Percentiles rank a stretch among this genome's conserved stretches.
These are phyloP conservation scores for Hyposoter dolosus DNA, from an alignment of 2,888 invertebrate genomes.

Conservation along the genomic window DNA sequence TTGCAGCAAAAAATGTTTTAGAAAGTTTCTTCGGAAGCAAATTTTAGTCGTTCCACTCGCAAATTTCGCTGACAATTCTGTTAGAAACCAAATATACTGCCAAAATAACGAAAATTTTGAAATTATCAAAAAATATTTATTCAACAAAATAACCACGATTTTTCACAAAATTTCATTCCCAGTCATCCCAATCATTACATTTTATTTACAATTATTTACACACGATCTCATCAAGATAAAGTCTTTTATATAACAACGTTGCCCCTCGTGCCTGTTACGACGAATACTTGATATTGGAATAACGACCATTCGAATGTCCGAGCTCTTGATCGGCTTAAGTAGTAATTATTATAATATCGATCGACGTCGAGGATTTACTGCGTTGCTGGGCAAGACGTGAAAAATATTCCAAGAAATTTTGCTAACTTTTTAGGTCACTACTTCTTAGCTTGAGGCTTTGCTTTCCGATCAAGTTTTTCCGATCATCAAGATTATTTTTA, in stretches of 20 bases:
- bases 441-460: neutral
- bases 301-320: neutral
- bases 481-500: neutral
- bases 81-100: too few species aligned
- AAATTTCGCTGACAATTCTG: too few species aligned
- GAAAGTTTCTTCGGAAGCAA: too few species aligned
- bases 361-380: constrained; percentile 1
- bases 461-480: neutral
- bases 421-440: neutral
- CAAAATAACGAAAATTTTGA: too few species aligned
- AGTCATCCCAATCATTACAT: too few species aligned
- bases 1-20: too few species aligned
- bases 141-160: too few species aligned
- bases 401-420: neutral
- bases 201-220: neutral
- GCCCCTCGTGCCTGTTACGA: neutral
- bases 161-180: too few species aligned
- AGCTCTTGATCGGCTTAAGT: neutral
- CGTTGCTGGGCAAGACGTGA: neutral
- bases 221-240: neutral
- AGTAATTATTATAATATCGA: neutral
- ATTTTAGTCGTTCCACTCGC: too few species aligned
- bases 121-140: too few species aligned
- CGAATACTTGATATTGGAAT: neutral
- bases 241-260: neutral